A percentile compares a stretch with the other conserved stretches of the same genome.
Evolutionary conservation across 2,888 invertebrate species (phyloP).

Genomic region (Mythimna loreyi): DNA sequence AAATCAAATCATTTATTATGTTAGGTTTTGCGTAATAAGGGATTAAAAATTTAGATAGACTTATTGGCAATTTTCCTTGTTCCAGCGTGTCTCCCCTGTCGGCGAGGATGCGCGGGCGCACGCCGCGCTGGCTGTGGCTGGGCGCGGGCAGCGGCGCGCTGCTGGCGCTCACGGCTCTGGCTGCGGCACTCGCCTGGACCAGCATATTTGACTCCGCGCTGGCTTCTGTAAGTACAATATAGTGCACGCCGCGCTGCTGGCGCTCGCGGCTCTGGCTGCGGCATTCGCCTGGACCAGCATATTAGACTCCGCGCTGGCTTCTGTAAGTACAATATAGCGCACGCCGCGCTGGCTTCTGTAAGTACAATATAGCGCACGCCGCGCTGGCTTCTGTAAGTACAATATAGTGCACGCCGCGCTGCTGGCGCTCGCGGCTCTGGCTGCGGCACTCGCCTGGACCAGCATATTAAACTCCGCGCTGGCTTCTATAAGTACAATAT

Average conservation of each 20-base stretch:
- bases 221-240: constrained; percentile 48
- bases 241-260: constrained; percentile 75
- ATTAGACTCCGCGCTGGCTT: constrained; percentile 81
- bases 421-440: constrained; percentile 76
- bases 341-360: constrained; percentile 71
- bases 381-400: constrained; percentile 68
- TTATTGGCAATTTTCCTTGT: constrained; percentile 17
- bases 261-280: constrained; percentile 75
- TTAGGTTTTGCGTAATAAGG: no score
- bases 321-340: no score
- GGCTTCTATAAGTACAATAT: constrained; percentile 48
- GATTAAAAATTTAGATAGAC: no score
- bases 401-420: constrained; percentile 63
- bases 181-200: constrained; percentile 81
- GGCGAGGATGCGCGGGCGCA: constrained; percentile 80
- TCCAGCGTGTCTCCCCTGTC: constrained; percentile 62
- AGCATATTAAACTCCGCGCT: constrained; percentile 83
- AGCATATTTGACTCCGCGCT: constrained; percentile 83
- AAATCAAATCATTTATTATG: no score
- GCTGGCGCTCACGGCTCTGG: constrained; percentile 76
- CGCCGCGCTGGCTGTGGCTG: constrained; percentile 80
- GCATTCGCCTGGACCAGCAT: constrained; percentile 82
- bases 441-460: constrained; percentile 81
- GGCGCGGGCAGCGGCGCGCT: constrained; percentile 75
- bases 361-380: constrained; percentile 69